Base-by-base conservation (phyloP, 2,113 vertebrate species). In the Sphyrna mokarran region DNA sequence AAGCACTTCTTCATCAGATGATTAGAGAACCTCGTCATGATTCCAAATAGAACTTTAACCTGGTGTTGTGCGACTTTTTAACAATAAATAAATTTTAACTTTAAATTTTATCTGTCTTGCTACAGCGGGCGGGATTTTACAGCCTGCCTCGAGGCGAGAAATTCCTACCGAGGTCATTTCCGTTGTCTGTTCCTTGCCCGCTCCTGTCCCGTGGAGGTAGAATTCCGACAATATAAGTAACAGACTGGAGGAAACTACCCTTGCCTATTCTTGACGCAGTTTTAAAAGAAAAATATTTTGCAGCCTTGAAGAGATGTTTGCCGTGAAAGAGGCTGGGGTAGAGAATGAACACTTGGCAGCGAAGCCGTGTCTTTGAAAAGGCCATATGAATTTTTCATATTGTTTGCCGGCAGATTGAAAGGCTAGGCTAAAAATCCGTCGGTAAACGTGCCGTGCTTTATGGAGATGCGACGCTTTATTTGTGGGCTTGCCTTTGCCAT, bases 381-480 rank as follows among this genome's bases (percentile, higher is more conserved):
- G 43, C 68, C 43, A 23, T 43, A 72, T 72, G 68, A 95, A 95
- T 95, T 72, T 72, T 95, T 95, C 72, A 95, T 95, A 26, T 40
- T 70, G 94, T 72, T 95, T 72, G 94, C 29, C 1, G 68, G 16
- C 22, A 95, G 54, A 95, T 95, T 3, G 94, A 95, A 95, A 95
- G 94, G 94, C 76, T 95, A 95, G 23, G 26, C 23, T 40, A 8
- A 43, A 95, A 95, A 95, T 72, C 94, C 72, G 94, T 33, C 94
- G 33, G 94, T 93, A 66, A 72, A 76, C 48, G 40, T 48, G 68
- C 23, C 43, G 54, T 48, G 69, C 22, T 48, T 48, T 68, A 69
- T 72, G 93, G 68, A 70, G 40, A 95, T 76, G 94, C 29, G 23
- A 14, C 13, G 40, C 29, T 70, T 94, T 40, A 94, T 94, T 94